A percentile compares a stretch with the other conserved stretches of the same genome.
Conservation (phyloP, 2,113 vertebrate genomes). For the Empidonax traillii region DNA sequence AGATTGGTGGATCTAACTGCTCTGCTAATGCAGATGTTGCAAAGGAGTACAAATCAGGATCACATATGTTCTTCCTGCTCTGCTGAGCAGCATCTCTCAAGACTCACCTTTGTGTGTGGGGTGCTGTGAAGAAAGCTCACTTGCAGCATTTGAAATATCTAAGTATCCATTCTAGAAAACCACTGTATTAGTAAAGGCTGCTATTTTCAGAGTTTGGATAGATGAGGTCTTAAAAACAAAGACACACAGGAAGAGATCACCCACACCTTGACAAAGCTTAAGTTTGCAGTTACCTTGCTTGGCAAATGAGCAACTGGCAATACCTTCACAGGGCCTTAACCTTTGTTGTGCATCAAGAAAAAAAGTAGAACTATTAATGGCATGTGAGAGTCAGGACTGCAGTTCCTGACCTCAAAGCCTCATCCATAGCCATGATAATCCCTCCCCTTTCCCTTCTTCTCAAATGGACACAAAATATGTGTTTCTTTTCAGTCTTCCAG, state of each 20-base stretch:
- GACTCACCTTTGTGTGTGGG: background rate
- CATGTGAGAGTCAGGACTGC: background rate
- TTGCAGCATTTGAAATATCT: background rate
- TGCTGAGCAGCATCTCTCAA: background rate
- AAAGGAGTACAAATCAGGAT: background rate
- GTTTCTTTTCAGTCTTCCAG: background rate
- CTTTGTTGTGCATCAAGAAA: background rate
- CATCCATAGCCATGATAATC: background rate
- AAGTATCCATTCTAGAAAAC: background rate
- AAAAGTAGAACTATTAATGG: background rate
- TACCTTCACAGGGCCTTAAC: background rate
- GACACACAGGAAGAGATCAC: accelerated
- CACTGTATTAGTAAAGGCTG: background rate
- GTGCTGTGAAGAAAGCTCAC: background rate
- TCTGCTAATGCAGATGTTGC: background rate
- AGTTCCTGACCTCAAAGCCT: background rate
- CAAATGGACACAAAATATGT: accelerated
- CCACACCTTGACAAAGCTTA: background rate
- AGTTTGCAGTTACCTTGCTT: background rate
- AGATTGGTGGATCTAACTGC: background rate
- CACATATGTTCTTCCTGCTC: background rate
- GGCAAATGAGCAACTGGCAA: background rate
- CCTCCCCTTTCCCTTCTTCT: background rate
- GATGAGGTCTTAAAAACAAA: background rate
- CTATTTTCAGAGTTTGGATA: background rate